Percentiles rank a stretch among this genome's conserved stretches.
Evolutionary conservation across 2,113 vertebrate species (phyloP).

Genomic region (Dinomys branickii): DNA sequence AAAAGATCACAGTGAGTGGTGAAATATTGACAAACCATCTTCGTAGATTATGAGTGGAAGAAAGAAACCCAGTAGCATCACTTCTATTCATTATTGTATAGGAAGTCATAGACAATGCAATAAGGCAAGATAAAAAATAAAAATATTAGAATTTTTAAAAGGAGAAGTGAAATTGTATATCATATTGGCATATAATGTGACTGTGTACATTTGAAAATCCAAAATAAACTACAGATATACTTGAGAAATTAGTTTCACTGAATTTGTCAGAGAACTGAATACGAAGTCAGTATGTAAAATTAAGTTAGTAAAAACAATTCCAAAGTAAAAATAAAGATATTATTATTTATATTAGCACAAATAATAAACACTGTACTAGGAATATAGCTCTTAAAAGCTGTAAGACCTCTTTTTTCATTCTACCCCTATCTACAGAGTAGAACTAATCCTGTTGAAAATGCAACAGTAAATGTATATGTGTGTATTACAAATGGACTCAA

Average conservation of each 20-base stretch:
- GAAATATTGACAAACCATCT: constrained; percentile 48
- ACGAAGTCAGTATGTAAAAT: background rate
- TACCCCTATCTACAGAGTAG: background rate
- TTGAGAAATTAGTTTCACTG: background rate
- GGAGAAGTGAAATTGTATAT: background rate
- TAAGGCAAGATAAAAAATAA: constrained; percentile 17
- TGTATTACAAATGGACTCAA: background rate
- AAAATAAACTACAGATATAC: background rate
- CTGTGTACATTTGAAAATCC: background rate
- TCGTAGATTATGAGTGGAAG: background rate
- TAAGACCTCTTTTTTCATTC: constrained; percentile 2
- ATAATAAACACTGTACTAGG: background rate
- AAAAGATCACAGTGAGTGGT: background rate
- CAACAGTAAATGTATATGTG: background rate
- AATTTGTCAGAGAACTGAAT: background rate
- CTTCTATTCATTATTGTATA: background rate
- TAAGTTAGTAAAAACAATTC: background rate
- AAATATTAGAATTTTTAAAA: background rate
- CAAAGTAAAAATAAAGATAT: background rate
- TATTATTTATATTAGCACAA: background rate
- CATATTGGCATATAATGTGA: background rate
- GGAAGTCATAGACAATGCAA: background rate
- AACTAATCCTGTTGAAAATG: background rate
- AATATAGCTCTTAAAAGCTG: background rate
- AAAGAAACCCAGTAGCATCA: background rate